phyloP scores from a whole-genome alignment of 2,797 vertebrate genomes.

The Yasuhikotakia modesta region DNA sequence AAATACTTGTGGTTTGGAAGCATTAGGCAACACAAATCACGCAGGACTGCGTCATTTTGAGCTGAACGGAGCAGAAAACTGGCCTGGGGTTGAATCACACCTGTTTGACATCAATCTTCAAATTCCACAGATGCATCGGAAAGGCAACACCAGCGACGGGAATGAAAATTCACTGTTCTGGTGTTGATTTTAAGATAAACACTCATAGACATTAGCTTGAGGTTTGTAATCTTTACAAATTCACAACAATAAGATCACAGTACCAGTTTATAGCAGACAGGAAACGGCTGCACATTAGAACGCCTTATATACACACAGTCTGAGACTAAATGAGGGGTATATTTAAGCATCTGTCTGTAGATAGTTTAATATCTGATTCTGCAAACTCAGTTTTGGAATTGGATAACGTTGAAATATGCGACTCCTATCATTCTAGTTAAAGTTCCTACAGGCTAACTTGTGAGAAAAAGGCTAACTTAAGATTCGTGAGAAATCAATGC shows the following conservation, averaged over 20 bases:
- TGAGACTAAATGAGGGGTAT: not conserved
- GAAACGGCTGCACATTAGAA: not conserved
- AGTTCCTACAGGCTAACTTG: conserved; percentile 53
- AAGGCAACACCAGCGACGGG: not conserved
- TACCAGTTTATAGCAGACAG: not conserved
- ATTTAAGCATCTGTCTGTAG: not conserved
- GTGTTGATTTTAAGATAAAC: too few relatives aligned
- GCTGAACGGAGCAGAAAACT: not conserved
- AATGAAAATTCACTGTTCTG: conserved; percentile 14
- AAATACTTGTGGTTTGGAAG: conserved; percentile 10
- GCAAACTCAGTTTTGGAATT: not conserved
- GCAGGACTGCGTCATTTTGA: not conserved
- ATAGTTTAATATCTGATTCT: not conserved
- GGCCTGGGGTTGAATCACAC: conserved; percentile 17
- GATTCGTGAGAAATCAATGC: conserved; percentile 65
- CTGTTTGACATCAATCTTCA: conserved; percentile 17
- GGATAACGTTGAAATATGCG: conserved; percentile 4
- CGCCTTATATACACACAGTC: not conserved
- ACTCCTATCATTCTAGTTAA: not conserved
- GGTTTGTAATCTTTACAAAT: not conserved
- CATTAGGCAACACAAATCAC: not conserved
- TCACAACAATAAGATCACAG: not conserved
- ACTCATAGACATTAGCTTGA: too few relatives aligned
- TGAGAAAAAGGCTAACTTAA: too few relatives aligned
- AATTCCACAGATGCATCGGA: conserved; percentile 29